Evolutionary conservation across 2,113 vertebrate genomes (phyloP), one percentile per base, ranked within the genome.

Genomic region (Gambusia holbrooki): DNA sequence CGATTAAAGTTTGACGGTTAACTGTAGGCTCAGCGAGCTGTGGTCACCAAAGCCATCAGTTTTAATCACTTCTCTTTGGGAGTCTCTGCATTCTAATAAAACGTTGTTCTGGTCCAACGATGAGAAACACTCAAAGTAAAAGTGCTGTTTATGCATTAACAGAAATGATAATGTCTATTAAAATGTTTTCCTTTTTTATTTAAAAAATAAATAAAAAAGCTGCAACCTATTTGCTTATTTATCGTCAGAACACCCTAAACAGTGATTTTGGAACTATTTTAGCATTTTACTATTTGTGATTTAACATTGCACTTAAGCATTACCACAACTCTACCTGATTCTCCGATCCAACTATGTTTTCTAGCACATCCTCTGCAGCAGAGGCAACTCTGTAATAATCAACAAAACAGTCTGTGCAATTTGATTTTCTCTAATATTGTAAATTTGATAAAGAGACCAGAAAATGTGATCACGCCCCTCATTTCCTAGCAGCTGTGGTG

Each of bases 1-100:
- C 62, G 30, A 66, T 48, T 45, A 66, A 60, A 71, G 70, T 83
- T 88, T 75, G 83, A 84, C 86, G 79, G 77, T 80, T 71, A 83
- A 79, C 27, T 72, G 30, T 54, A 74, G 75, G 66, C 77, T 72
- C 65, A 5, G 19, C 27, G 62, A 51, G 32, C 66, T 76, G 61
- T 74, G 71, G 71, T 75, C 62, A 69, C 60, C 37, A 14, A 68
- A 27, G 29, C 3, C 8, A 68, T 77, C 33, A 63, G 37, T 82
- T 77, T 81, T 68, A 82, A 84, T 81, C 10, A 72, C 62, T 61
- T 69, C 29, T 71, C 54, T 14, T 42, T n/a, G 35, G 63, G 54
- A 28, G 54, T 63, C 62, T 54, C 54, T 69, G 48, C 40, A 58
- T 48, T 80, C 79, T 68, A 72, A 40, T 4, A n/a, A 72, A 68